Base-by-base conservation (phyloP, 2,888 invertebrate species). In the Tolmerus cingulatus region DNA sequence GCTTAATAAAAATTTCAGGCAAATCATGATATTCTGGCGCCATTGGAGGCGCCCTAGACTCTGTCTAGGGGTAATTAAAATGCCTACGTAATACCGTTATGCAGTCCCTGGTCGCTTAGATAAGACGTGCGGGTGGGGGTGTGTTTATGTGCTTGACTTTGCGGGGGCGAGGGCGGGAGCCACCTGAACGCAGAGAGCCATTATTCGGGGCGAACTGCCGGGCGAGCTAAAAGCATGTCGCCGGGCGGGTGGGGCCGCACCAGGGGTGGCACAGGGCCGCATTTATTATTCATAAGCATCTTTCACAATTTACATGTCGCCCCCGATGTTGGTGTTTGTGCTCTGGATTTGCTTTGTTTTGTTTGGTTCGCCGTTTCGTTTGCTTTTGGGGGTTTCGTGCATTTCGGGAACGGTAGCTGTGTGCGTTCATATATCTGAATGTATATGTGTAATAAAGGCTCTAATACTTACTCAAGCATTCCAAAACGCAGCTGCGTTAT, bases 401-500 rank as follows among this genome's bases (percentile, higher is more conserved):
- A 51, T 51, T 34, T 81, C 23, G n/a, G 27, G 51, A 27, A 30
- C 1, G 7, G n/a, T 51, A 8, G 55, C 19, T 12, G 37, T 57
- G 19, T 37, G 66, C 66, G 19, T 37, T 9, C 9, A 14, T 76
- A 19, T n/a, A n/a, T 23, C 0, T 76, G 19, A 2, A n/a, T 46
- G 30, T 23, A 30, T 74, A 27, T 74, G 30, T 12, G 9, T 34
- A 85, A 74, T 46, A 74, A 43, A 46, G 30, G 12, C 30, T 8
- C n/a, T 86, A 5, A 51, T 86, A 86, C 86, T 86, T 40, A 86
- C 86, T 77, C 37, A n/a, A 86, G 55, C 86, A 86, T 86, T 57
- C 78, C 78, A 40, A 23, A 57, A 78, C 86, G 78, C 86, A 86
- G 78, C 77, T 78, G 77, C 77, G 43, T 34, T 84, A 74, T 84